Evolutionary conservation across 2,797 vertebrate genomes (phyloP).

Genomic region (Morus bassanus): DNA sequence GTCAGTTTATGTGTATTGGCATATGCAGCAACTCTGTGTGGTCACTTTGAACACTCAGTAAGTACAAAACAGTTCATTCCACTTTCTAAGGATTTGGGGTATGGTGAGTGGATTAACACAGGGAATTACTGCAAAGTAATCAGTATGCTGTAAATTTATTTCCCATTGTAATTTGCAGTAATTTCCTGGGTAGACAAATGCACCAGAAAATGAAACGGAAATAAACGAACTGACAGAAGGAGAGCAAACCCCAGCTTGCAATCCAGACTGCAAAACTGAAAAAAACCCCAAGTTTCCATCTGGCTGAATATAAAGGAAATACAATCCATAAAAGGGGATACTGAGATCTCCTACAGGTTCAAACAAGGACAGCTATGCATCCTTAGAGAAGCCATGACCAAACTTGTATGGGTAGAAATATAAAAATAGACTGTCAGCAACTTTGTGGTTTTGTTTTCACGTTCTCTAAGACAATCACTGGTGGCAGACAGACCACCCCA

Average conservation of each 20-base stretch:
- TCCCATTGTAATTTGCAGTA: background rate
- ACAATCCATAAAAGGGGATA: background rate
- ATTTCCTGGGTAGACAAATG: background rate
- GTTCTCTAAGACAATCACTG: background rate
- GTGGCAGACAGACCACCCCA: background rate
- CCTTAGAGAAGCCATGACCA: background rate
- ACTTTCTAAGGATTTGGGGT: background rate
- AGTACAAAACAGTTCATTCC: background rate
- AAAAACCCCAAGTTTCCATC: background rate
- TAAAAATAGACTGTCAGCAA: background rate
- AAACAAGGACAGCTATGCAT: background rate
- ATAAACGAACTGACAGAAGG: background rate
- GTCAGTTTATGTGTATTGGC: background rate
- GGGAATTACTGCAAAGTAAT: background rate
- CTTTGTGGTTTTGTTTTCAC: background rate
- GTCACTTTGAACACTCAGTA: background rate
- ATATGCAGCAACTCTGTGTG: background rate
- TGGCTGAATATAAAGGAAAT: conserved; percentile 6
- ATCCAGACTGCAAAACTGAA: background rate
- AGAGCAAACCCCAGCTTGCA: background rate
- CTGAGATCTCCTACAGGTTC: background rate
- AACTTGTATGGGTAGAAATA: background rate
- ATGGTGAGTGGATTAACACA: background rate
- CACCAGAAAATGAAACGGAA: background rate
- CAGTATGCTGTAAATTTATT: background rate